Conservation (phyloP, 2,888 invertebrate species). For the Cerastoderma edule region DNA sequence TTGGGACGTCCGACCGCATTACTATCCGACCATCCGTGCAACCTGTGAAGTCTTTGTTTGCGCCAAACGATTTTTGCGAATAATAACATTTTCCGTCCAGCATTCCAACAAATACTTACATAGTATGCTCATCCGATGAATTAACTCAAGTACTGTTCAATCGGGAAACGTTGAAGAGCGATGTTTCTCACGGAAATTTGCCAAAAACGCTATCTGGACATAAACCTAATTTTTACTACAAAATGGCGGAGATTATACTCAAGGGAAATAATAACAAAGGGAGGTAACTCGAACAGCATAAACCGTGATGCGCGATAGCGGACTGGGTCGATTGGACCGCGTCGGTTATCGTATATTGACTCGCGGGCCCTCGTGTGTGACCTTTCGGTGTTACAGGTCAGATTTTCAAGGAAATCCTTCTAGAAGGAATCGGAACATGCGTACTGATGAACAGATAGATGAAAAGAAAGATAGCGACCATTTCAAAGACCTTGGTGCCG, state of each 20-base stretch:
- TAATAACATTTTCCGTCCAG: background rate
- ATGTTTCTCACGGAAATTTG: background rate
- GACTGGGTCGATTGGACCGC: too few species aligned
- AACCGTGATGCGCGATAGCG: too few species aligned
- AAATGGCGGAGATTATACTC: constrained; percentile 54
- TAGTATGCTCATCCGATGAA: background rate
- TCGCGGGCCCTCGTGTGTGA: too few species aligned
- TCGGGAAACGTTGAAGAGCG: background rate
- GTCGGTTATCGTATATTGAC: too few species aligned
- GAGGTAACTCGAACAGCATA: background rate
- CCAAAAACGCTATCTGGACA: background rate
- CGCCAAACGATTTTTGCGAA: constrained; percentile 21
- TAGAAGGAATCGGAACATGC: too few species aligned
- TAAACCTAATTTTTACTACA: constrained; percentile 30
- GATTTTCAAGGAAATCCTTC: too few species aligned
- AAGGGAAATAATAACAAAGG: constrained; percentile 46
- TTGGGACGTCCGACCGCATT: background rate
- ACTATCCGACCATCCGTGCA: constrained; percentile 29
- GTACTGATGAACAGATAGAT: too few species aligned
- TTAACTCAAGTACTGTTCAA: background rate
- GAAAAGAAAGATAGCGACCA: too few species aligned
- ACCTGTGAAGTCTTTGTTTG: constrained; percentile 40
- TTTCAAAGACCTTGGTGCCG: too few species aligned
- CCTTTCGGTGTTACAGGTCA: too few species aligned
- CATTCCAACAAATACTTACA: background rate